phyloP scores from a whole-genome alignment of 2,797 vertebrate genomes.

The Adrianichthys oophorus region DNA sequence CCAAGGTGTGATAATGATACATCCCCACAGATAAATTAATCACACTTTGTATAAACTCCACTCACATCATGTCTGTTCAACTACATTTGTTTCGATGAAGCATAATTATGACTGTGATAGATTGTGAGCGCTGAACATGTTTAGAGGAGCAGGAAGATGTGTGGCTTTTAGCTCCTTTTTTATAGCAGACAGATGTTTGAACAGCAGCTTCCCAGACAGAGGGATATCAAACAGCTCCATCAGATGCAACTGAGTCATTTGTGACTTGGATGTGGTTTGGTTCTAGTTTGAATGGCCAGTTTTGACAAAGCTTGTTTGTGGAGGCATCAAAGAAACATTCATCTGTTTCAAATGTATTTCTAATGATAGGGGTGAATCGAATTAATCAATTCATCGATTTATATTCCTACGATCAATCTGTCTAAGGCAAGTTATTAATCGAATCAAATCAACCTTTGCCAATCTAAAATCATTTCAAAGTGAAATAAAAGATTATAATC shows the following conservation, averaged over 20 bases:
- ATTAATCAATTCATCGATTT: no score
- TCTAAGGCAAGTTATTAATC: no score
- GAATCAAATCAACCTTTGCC: no score
- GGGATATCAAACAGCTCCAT: constrained; percentile 51
- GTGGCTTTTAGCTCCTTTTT: constrained; percentile 45
- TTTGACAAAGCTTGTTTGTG: constrained; percentile 44
- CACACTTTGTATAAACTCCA: constrained; percentile 62
- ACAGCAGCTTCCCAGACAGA: constrained; percentile 54
- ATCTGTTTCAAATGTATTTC: constrained; percentile 24
- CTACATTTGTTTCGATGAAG: constrained; percentile 65
- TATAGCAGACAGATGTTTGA: constrained; percentile 71
- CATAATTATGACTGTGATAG: constrained; percentile 63
- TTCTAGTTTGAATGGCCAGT: constrained; percentile 49
- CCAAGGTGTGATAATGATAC: constrained; percentile 60
- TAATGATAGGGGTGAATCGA: neutral
- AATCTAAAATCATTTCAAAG: no score
- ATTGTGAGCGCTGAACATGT: constrained; percentile 58
- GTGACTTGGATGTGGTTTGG: constrained; percentile 46
- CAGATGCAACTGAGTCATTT: constrained; percentile 51
- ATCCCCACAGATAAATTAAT: constrained; percentile 61
- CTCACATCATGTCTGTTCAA: constrained; percentile 53
- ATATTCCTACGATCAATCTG: no score
- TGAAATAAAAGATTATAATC: no score
- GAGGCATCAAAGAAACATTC: neutral
- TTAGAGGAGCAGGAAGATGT: constrained; percentile 58